Evolutionary conservation across 1,140 invertebrate genomes (phyloP).

Genomic region (Scaptomyza graminum): DNA sequence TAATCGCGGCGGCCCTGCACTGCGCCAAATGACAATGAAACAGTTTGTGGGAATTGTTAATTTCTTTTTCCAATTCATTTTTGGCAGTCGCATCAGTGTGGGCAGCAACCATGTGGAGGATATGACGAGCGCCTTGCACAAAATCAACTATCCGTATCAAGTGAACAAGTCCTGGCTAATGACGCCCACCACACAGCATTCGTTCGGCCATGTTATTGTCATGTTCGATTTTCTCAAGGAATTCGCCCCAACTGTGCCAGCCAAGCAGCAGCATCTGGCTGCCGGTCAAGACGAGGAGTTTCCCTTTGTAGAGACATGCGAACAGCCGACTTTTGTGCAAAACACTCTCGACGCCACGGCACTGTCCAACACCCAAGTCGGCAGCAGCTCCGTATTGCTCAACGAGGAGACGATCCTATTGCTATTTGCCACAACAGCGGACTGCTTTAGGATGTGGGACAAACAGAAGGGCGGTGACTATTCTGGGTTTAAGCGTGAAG

Average conservation of each 20-base stretch:
- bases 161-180: constrained; percentile 78
- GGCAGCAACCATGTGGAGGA: constrained; percentile 73
- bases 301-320: constrained; percentile 58
- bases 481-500: constrained; percentile 5
- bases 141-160: constrained; percentile 72
- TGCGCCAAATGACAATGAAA: constrained; percentile 77
- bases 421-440: constrained; percentile 19
- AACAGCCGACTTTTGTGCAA: constrained; percentile 53
- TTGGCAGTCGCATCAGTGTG: constrained; percentile 57
- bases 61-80: constrained; percentile 62
- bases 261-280: not conserved
- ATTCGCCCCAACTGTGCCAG: constrained; percentile 47
- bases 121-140: constrained; percentile 63
- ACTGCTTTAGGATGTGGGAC: constrained; percentile 35
- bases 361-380: constrained; percentile 43
- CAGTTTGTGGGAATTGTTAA: constrained; percentile 75
- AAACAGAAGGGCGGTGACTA: constrained; percentile 32
- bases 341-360: constrained; percentile 42
- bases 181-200: constrained; percentile 73
- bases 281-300: constrained; percentile 42
- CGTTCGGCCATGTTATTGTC: constrained; percentile 77
- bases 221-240: constrained; percentile 76
- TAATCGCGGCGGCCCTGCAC: constrained; percentile 36
- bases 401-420: constrained; percentile 34
- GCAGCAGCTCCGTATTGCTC: constrained; percentile 1